Evolutionary conservation across 2,888 invertebrate species (phyloP).

Genomic region (Pheosia gnoma): DNA sequence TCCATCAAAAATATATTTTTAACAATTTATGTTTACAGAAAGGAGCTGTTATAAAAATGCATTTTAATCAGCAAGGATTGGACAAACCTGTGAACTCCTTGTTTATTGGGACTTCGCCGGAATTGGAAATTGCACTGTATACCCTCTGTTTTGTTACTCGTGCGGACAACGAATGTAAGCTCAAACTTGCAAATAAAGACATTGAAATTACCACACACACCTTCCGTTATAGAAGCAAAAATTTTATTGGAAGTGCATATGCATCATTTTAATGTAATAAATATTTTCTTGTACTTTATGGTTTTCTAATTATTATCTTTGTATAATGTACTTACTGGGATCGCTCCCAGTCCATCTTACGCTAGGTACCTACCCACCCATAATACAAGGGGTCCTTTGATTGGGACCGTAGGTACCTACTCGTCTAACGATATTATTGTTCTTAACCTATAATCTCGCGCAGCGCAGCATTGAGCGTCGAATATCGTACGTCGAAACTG

Average conservation of each 20-base stretch:
- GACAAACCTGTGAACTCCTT: slow-evolving; percentile 91
- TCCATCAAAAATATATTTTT: not conserved
- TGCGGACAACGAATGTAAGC: slow-evolving; percentile 89
- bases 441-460: no score
- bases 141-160: slow-evolving; percentile 93
- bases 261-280: slow-evolving; percentile 86
- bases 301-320: no score
- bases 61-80: slow-evolving; percentile 87
- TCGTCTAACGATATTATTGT: no score
- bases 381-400: no score
- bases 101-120: slow-evolving; percentile 95
- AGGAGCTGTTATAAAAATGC: slow-evolving; percentile 89
- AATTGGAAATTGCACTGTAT: slow-evolving; percentile 95
- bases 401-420: no score
- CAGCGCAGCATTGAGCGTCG: no score
- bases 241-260: slow-evolving; percentile 91
- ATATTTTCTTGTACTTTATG: no score
- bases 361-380: no score
- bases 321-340: no score
- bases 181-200: slow-evolving; percentile 88
- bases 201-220: slow-evolving; percentile 90
- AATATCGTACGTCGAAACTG: no score
- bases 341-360: no score
- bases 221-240: slow-evolving; percentile 90
- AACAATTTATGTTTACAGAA: slow-evolving; percentile 82